Conservation (phyloP, 2,888 invertebrate species). For the Sarcophaga caerulescens region DNA sequence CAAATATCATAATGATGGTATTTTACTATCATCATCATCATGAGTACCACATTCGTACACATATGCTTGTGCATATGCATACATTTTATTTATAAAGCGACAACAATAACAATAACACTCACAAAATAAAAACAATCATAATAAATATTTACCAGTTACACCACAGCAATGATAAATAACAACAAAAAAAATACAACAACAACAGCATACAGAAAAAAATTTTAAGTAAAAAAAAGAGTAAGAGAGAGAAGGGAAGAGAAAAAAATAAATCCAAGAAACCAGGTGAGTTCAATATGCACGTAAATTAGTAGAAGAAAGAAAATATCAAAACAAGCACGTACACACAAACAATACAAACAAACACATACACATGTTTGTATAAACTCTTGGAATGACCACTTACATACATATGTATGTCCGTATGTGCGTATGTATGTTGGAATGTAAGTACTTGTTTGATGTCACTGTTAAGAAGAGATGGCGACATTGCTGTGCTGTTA, state of each 20-base stretch:
- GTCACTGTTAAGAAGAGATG: not conserved
- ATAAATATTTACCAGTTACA: conserved; percentile 66
- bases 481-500: not conserved
- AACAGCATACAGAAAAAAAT: not conserved
- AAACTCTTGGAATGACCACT: too few species aligned
- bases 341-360: not conserved
- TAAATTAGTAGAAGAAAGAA: conserved; percentile 4
- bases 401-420: too few species aligned
- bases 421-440: too few species aligned
- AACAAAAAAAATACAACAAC: conserved; percentile 5
- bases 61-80: not conserved
- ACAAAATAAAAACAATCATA: conserved; percentile 23
- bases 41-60: not conserved
- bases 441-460: too few species aligned
- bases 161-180: conserved; percentile 63
- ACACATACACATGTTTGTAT: not conserved
- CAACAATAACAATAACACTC: conserved; percentile 26
- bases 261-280: conserved; percentile 36
- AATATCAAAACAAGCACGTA: not conserved
- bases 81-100: conserved; percentile 42
- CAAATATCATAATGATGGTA: too few species aligned
- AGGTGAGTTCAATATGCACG: conserved; percentile 52
- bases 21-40: not conserved
- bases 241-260: not conserved
- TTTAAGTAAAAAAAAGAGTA: not conserved